phyloP scores from a whole-genome alignment of 2,888 invertebrate genomes.

The Philopedon plagiatum region DNA sequence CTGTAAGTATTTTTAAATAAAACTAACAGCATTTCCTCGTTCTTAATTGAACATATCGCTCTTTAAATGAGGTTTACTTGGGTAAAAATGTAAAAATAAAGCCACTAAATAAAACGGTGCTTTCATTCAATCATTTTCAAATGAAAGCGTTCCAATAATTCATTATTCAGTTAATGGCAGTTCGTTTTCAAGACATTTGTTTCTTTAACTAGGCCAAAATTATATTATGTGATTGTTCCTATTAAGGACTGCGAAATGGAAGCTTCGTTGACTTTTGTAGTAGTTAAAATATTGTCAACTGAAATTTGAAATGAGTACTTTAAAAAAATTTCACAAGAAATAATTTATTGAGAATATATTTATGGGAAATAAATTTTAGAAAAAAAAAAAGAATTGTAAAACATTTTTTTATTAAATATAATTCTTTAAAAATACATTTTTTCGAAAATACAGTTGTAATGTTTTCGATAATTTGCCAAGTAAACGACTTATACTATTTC shows the following conservation, averaged over 20 bases:
- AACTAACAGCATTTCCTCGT: too few species aligned
- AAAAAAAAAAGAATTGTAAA: too few species aligned
- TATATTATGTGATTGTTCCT: neutral
- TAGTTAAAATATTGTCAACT: neutral
- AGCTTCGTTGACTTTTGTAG: neutral
- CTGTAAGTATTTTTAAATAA: too few species aligned
- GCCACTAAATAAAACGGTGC: neutral
- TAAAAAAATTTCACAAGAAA: too few species aligned
- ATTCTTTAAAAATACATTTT: too few species aligned
- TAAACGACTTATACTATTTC: too few species aligned
- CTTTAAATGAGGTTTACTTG: neutral
- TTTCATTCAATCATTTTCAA: neutral
- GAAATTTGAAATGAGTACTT: neutral
- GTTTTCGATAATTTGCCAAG: too few species aligned
- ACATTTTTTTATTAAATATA: too few species aligned
- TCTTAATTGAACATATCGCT: neutral
- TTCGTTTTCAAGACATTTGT: conserved; percentile 4
- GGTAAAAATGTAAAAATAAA: neutral
- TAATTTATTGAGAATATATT: too few species aligned
- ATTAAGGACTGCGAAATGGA: neutral
- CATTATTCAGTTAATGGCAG: neutral
- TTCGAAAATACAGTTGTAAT: too few species aligned
- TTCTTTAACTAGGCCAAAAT: neutral
- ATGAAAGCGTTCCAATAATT: neutral
- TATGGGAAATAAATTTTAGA: too few species aligned